Percentiles rank a stretch among this genome's conserved stretches.
These are phyloP conservation scores for Steatornis caripensis DNA, from an alignment of 2,113 vertebrate genomes.

Conservation along the genomic window DNA sequence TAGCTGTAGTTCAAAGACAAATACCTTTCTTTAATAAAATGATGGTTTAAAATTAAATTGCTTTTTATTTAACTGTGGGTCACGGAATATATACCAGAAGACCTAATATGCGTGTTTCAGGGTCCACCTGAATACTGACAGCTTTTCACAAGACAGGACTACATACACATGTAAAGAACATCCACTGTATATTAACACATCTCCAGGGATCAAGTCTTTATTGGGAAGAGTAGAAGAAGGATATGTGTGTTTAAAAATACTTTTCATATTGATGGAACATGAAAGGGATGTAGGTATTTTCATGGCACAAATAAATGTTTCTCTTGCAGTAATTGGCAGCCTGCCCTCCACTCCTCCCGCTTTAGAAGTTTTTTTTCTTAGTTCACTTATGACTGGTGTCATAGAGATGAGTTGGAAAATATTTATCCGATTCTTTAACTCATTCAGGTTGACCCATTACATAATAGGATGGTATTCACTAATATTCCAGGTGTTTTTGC, in stretches of 20 bases:
- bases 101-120: accelerated
- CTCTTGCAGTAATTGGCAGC: neutral
- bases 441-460: neutral
- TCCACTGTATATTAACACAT: neutral
- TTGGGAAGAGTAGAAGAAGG: neutral
- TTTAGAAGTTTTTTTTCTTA: neutral
- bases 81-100: neutral
- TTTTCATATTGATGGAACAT: neutral
- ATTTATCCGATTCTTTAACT: neutral
- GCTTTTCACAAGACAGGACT: neutral
- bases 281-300: neutral
- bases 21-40: neutral
- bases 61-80: neutral
- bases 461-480: neutral
- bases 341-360: neutral
- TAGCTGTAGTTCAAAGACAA: neutral
- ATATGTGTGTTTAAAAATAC: neutral
- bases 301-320: neutral
- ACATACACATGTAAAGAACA: neutral
- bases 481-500: neutral
- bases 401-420: neutral
- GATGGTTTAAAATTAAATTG: neutral
- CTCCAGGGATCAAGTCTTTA: neutral
- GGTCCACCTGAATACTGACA: neutral
- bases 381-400: neutral